These are phyloP conservation scores for Oscheius sp. DNA, from an alignment of 2,888 invertebrate species.

Conservation along the genomic window DNA sequence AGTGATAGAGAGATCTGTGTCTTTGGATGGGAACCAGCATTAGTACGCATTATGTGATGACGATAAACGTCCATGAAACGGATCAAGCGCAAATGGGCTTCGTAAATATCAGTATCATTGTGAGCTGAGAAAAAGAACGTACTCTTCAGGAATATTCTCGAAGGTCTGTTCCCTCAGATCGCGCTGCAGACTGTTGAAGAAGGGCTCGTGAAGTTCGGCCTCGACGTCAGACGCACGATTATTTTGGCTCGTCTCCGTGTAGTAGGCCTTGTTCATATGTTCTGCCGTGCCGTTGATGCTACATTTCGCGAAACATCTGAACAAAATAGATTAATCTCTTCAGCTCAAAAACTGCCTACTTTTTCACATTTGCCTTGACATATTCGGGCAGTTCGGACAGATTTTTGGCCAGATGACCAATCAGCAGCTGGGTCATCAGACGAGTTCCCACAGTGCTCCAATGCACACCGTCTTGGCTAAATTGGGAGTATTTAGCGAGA, in stretches of 20 bases:
- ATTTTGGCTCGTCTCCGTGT: too few relatives aligned
- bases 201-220: not conserved
- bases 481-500: not conserved
- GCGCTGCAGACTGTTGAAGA: not conserved
- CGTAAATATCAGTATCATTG: too few relatives aligned
- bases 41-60: too few relatives aligned
- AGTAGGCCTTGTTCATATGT: too few relatives aligned
- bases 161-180: too few relatives aligned
- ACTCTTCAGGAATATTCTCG: too few relatives aligned
- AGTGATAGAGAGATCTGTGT: too few relatives aligned
- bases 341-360: not conserved
- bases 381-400: slow-evolving; percentile 12
- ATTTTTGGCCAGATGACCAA: slow-evolving; percentile 44
- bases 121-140: not conserved
- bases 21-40: too few relatives aligned
- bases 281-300: not conserved
- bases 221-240: too few relatives aligned
- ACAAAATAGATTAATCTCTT: not conserved
- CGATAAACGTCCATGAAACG: too few relatives aligned
- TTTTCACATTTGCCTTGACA: slow-evolving; percentile 9
- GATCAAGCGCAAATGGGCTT: too few relatives aligned
- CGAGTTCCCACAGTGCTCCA: slow-evolving; percentile 44
- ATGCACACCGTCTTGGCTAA: slow-evolving; percentile 53
- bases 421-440: slow-evolving; percentile 48
- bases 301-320: not conserved